Percentiles rank a stretch among this genome's conserved stretches.
Conservation (phyloP, 2,797 vertebrate genomes). For the Rhincodon typus region DNA sequence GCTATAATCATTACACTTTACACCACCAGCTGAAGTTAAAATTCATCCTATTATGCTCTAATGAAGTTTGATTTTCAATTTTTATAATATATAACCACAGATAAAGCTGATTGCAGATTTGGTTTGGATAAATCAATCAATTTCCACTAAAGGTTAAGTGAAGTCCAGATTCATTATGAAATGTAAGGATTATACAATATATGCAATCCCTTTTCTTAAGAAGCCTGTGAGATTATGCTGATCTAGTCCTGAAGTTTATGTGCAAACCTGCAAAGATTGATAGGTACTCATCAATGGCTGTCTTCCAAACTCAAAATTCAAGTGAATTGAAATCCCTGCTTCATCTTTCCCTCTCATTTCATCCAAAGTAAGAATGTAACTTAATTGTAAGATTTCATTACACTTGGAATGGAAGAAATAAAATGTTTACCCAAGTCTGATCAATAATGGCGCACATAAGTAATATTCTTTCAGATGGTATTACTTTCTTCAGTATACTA, state of each 20-base stretch:
- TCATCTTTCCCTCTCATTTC: neutral
- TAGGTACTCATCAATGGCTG: neutral
- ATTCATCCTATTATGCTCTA: neutral
- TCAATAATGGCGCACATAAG: neutral
- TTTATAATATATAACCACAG: neutral
- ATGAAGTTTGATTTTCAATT: neutral
- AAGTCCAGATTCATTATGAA: neutral
- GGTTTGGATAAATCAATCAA: neutral
- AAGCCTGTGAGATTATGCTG: neutral
- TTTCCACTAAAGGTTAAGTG: neutral
- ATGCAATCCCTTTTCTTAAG: neutral
- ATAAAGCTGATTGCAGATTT: slow-evolving; percentile 1
- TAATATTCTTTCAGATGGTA: neutral
- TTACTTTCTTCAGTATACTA: neutral
- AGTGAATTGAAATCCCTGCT: neutral
- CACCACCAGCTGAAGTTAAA: neutral
- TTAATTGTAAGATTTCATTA: neutral
- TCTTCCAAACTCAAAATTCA: neutral
- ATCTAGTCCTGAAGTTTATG: neutral
- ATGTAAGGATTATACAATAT: neutral
- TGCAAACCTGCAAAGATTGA: neutral
- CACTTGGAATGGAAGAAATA: neutral
- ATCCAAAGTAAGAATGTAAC: neutral
- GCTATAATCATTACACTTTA: neutral
- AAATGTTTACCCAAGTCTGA: neutral